These are phyloP conservation scores for Labeo catla DNA, from an alignment of 2,113 vertebrate genomes.

Conservation along the genomic window DNA sequence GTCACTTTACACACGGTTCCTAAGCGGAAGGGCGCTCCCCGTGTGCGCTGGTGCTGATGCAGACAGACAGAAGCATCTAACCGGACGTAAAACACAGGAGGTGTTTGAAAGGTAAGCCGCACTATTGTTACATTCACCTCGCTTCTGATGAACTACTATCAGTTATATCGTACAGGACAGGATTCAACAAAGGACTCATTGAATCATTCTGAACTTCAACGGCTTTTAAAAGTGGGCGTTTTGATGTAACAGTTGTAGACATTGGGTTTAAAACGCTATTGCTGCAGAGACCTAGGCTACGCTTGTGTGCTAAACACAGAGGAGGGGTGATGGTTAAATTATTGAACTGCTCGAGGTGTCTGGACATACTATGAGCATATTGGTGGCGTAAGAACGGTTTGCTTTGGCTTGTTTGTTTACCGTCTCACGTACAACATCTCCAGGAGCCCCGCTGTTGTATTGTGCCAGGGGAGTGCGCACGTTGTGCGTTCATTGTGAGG, in stretches of 20 bases:
- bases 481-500: background rate
- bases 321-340: background rate
- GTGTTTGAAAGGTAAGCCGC: constrained; percentile 53
- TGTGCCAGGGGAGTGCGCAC: constrained; percentile 5
- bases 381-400: background rate
- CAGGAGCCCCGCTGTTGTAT: background rate
- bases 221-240: constrained; percentile 53
- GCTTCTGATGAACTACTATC: background rate
- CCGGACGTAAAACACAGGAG: constrained; percentile 51
- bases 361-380: background rate
- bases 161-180: background rate
- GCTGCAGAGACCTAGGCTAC: constrained; percentile 26
- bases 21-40: constrained; percentile 66
- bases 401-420: constrained; percentile 29
- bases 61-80: constrained; percentile 58
- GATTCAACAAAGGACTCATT: background rate
- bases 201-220: constrained; percentile 33
- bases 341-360: background rate
- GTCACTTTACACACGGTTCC: constrained; percentile 79
- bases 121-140: constrained; percentile 25
- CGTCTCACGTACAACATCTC: background rate
- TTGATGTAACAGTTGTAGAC: constrained; percentile 43
- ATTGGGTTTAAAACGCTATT: constrained; percentile 42
- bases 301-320: background rate
- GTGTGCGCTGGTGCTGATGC: constrained; percentile 64